Evolutionary conservation across 1,140 invertebrate species (phyloP), one percentile per base, ranked within the genome.

Genomic region (Drosophila nebulosa): DNA sequence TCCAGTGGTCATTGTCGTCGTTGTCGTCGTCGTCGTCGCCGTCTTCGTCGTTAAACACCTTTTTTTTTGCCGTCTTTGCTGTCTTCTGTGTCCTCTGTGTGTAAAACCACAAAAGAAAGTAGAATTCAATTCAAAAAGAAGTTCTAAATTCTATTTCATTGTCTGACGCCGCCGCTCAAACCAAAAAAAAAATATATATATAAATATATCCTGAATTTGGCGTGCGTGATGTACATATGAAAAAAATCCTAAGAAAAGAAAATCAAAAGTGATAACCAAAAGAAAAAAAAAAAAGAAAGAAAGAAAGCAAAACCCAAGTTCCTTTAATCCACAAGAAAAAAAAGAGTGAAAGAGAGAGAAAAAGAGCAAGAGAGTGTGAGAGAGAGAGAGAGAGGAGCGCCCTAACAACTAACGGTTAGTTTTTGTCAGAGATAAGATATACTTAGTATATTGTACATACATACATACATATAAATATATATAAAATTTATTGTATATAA

Each of bases 171-270:
- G 52, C 52, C 52, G 52, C 26, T 55, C 9, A 30, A 27, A 53
- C 1, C 1, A 55, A 55, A 10, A 4, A 10, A 12, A 32, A 32
- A 30, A 9, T 30, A n/a, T n/a, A n/a, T n/a, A n/a, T 27, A 2
- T 4, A 27, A 30, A 30, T 9, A 30, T 9, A 27, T 27, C n/a
- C n/a, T n/a, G n/a, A n/a, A 27, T 10, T 18, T 10, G 7, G 26
- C 52, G 52, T 55, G 52, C 52, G 52, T 55, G 52, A 55, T 55
- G 52, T 55, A 55, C 52, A 55, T 55, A 55, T 55, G 52, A 55
- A 55, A 52, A 52, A 18, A 12, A 32, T 14, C 26, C 16, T 16
- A 55, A 16, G n/a, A 55, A 30, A 55, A 30, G 12, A 52, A 55
- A 30, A 55, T 10, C 16, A 46, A 55, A 53, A 55, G 52, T 55